Evolutionary conservation across 1,140 invertebrate species (phyloP), one percentile per base, ranked within the genome.

Genomic region (Eciton burchellii): DNA sequence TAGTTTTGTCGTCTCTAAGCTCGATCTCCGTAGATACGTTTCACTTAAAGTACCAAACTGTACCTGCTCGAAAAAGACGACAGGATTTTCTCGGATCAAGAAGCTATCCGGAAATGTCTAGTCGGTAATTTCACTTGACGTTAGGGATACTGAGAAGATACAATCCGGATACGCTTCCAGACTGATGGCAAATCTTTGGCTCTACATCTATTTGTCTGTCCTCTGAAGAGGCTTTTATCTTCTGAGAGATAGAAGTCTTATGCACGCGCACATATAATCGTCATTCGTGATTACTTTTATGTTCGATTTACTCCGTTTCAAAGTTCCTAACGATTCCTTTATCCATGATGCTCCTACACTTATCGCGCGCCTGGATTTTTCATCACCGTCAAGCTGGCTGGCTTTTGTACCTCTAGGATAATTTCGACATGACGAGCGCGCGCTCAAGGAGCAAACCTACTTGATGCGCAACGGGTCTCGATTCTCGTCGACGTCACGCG

Each of bases 1-100:
- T 86, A 85, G 68, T 74, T 85, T 85, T 71, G 66, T 84, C 77
- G 83, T 63, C 54, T 77, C 81, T 86, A 82, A 63, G 63, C 83
- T 70, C 35, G 52, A 26, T 56, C 62, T 60, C 57, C 57, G 21
- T 57, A 74, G 47, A 59, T 85, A 86, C 52, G 57, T 86, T 86
- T 86, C 71, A 86, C 83, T 86, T 86, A 85, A 49, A 74, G 41
- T 2, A 49, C 21, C 70, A 24, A 49, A 63, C 83, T 71, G 12
- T 71, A 76, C 19, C 19, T 49, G 49, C 35, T 70, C 72, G 43
- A 82, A 85, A 77, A 74, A 41, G 84, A 82, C 84, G 85, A 85
- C 68, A 79, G 70, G 70, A 65, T 47, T 45, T 59, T 45, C 19
- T 45, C 26, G 49, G 71, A 60, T 21, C 21, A 24, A 70, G 60